Evolutionary conservation across 2,888 invertebrate species (phyloP), one percentile per base, ranked within the genome.

Genomic region (Pherbina coryleti): DNA sequence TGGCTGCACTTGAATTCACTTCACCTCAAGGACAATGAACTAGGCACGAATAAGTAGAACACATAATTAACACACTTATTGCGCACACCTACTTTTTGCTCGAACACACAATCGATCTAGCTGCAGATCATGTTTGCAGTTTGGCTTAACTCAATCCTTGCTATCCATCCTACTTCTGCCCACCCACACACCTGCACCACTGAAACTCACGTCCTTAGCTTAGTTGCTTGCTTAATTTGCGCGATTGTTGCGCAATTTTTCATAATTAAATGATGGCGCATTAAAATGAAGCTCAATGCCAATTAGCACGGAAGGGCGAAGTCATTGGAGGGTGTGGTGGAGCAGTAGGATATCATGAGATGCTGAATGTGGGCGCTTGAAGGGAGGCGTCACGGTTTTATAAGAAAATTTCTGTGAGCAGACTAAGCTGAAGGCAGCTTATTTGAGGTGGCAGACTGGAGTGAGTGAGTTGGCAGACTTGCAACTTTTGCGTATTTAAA

Each of bases 241-340:
- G n/a, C 11, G 22, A 22, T 51, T 70, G 19, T 60, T 11, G 57
- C 57, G 57, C 14, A 19, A 34, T 72, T 72, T 57, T 19, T 37
- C 72, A 57, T 57, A 57, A 57, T 72, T 57, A 60, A 72, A 72
- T 57, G 57, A 72, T 25, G 37, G 37, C 37, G 72, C 57, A 57
- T 72, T 60, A 44, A 72, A 72, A 72, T 57, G 57, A 37, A 19
- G 72, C 57, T 44, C 37, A 22, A 22, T 72, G 57, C 34, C 72
- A 57, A 57, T 72, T 72, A 72, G 53, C 49, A 22, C 11, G 11
- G 14, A 44, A 44, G 44, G 44, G 14, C 44, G 14, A 4, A 44
- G 44, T 44, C 44, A 44, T 11, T 44, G 37, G 11, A 60, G 14
- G 0, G 28, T n/a, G n/a, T n/a, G 22, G 28, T 3, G 60, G 2